Conservation (phyloP, 2,797 vertebrate species). For the Esox lucius region DNA sequence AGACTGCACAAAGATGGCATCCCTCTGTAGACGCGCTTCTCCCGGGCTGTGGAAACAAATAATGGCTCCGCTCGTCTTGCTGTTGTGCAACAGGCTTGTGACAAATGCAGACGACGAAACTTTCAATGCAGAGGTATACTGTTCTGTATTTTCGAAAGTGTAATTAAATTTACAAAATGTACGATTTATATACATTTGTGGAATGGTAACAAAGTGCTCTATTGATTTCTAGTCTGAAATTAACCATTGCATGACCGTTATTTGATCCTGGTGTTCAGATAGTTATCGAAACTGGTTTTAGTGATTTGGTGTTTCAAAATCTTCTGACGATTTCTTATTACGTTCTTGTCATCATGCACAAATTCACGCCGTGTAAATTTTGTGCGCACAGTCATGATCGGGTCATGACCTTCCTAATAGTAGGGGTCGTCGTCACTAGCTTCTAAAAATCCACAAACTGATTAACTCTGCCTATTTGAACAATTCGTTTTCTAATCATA, state of each 20-base stretch:
- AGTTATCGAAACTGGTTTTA: not conserved
- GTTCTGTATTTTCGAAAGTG: not conserved
- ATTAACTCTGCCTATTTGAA: no score
- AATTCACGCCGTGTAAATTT: not conserved
- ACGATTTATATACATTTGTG: not conserved
- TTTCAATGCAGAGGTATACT: conserved; percentile 62
- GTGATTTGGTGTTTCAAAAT: not conserved
- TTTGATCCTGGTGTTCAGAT: not conserved
- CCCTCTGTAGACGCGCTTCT: conserved; percentile 23
- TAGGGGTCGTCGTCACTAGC: no score
- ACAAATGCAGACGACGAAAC: conserved; percentile 42
- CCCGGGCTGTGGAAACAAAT: conserved; percentile 16
- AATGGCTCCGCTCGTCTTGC: conserved; percentile 25
- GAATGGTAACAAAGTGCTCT: not conserved
- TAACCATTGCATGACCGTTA: not conserved
- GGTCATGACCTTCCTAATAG: not conserved
- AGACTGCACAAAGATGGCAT: conserved; percentile 41
- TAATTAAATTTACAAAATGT: not conserved
- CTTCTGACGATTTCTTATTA: not conserved
- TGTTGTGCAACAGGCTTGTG: conserved; percentile 31
- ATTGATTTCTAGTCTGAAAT: not conserved
- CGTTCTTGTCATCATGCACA: not conserved
- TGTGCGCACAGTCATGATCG: not conserved
- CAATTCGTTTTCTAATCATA: no score
- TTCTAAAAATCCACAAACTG: no score